phyloP scores from a whole-genome alignment of 2,113 vertebrate genomes.

The Patagioenas fasciata region DNA sequence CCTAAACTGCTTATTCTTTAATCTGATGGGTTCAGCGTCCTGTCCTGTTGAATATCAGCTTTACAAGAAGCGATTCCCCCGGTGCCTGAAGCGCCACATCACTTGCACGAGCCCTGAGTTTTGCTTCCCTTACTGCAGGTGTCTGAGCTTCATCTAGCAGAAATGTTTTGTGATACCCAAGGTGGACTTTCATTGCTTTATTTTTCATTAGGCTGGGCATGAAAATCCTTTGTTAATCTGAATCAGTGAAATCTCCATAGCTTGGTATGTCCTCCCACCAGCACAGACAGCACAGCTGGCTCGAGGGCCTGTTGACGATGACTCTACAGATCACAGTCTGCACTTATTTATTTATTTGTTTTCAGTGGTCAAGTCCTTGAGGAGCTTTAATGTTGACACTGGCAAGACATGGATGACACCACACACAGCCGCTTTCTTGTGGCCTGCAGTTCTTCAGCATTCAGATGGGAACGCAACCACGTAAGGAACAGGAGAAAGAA shows the following conservation, averaged over 20 bases:
- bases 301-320: background rate
- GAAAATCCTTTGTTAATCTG: background rate
- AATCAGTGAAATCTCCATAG: background rate
- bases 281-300: background rate
- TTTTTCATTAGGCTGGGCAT: background rate
- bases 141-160: background rate
- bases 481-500: background rate
- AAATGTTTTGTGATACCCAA: background rate
- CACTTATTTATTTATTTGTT: background rate
- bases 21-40: background rate
- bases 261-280: background rate
- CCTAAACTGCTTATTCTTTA: background rate
- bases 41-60: background rate
- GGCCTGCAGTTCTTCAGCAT: slow-evolving; percentile 21
- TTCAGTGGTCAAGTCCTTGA: background rate
- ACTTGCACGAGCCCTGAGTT: background rate
- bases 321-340: background rate
- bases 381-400: slow-evolving; percentile 40
- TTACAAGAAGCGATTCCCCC: background rate
- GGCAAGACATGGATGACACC: background rate
- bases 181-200: background rate
- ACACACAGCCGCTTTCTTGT: background rate
- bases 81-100: background rate
- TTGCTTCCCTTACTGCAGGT: background rate
- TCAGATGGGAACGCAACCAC: background rate